A percentile compares a stretch with the other conserved stretches of the same genome.
These are phyloP conservation scores for Diorhabda sublineata DNA, from an alignment of 1,140 invertebrate species.

Conservation along the genomic window DNA sequence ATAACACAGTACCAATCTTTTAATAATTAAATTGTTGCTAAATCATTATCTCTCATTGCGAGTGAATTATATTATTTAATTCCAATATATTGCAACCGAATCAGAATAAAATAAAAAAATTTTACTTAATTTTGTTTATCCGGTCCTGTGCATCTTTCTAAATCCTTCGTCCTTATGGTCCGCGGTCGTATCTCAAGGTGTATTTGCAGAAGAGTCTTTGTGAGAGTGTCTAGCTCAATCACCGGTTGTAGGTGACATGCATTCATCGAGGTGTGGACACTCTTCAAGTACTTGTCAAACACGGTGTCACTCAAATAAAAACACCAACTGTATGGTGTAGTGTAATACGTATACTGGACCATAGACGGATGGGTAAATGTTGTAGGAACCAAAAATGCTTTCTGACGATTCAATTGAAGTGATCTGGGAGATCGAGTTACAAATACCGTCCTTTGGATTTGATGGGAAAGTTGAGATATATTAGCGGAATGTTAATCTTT, in stretches of 20 bases:
- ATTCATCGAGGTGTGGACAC: slow-evolving; percentile 37
- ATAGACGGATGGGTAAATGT: neutral
- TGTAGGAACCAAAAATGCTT: neutral
- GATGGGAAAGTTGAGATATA: slow-evolving; percentile 7
- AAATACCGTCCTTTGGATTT: neutral
- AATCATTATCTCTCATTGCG: too few species aligned
- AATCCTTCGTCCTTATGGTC: neutral
- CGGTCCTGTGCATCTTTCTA: neutral
- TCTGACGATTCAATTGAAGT: neutral
- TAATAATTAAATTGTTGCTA: too few species aligned
- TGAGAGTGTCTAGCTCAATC: slow-evolving; percentile 35
- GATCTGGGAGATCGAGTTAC: slow-evolving; percentile 5
- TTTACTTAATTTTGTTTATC: neutral
- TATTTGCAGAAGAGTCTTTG: slow-evolving; percentile 24
- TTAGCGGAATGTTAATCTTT: too few species aligned
- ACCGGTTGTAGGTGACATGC: slow-evolving; percentile 25
- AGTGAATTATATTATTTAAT: too few species aligned
- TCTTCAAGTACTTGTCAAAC: slow-evolving; percentile 37
- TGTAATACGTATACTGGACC: slow-evolving; percentile 2
- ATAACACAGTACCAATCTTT: too few species aligned
- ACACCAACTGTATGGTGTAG: slow-evolving; percentile 13
- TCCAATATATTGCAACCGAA: too few species aligned
- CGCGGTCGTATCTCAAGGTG: slow-evolving; percentile 10
- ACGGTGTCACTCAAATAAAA: slow-evolving; percentile 28
- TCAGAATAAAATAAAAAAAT: too few species aligned